Conservation (phyloP, 2,888 invertebrate genomes). For the Caenorhabditis virilis region DNA sequence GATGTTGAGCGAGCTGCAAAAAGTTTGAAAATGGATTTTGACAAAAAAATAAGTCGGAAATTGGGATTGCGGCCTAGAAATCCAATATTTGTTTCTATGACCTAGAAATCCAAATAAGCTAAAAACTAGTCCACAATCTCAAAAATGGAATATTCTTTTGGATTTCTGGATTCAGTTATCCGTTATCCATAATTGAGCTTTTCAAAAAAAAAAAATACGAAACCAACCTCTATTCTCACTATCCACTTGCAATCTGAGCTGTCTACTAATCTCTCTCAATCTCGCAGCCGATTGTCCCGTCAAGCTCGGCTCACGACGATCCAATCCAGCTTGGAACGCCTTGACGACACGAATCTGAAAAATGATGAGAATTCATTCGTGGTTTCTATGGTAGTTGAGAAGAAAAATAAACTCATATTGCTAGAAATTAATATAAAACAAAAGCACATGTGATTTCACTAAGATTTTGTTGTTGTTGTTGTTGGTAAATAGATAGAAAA, state of each 20-base stretch:
- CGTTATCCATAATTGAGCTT: neutral
- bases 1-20: conserved; percentile 39
- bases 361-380: neutral
- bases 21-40: neutral
- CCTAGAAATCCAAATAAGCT: neutral
- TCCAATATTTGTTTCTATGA: neutral
- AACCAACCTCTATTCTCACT: conserved; percentile 43
- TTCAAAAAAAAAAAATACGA: neutral
- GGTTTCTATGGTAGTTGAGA: neutral
- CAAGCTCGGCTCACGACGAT: conserved; percentile 77
- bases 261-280: conserved; percentile 71
- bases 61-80: neutral
- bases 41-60: neutral
- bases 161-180: neutral
- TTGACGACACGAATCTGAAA: conserved; percentile 98
- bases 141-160: neutral
- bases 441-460: too few species aligned
- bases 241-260: conserved; percentile 70
- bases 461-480: too few species aligned
- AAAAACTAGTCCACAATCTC: neutral
- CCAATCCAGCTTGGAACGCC: conserved; percentile 99
- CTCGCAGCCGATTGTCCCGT: conserved; percentile 69
- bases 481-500: too few species aligned
- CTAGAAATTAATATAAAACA: too few species aligned
- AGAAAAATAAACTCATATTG: too few species aligned